Percentiles rank a stretch among this genome's conserved stretches.
These are phyloP conservation scores for Iselma pallidipennis DNA, from an alignment of 2,888 invertebrate species.

Conservation along the genomic window DNA sequence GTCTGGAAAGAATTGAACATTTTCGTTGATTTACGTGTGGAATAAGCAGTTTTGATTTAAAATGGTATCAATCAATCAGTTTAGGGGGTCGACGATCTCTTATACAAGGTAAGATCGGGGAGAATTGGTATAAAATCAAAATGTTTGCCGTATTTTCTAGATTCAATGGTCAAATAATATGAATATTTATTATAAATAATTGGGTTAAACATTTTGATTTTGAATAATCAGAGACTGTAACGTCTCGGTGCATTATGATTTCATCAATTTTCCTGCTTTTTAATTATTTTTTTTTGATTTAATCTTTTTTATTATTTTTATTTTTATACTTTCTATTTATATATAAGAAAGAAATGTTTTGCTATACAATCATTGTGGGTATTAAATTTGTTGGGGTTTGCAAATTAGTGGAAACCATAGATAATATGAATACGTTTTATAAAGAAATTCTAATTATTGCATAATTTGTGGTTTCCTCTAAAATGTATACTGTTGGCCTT, in stretches of 20 bases:
- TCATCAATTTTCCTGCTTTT: constrained; percentile 40
- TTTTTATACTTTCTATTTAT: constrained; percentile 25
- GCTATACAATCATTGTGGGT: constrained; percentile 51
- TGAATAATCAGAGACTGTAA: constrained; percentile 48
- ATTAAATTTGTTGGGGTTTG: constrained; percentile 47
- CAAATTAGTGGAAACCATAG: constrained; percentile 38
- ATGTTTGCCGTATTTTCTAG: constrained; percentile 38
- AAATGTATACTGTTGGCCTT: constrained; percentile 55
- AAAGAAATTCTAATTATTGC: constrained; percentile 12
- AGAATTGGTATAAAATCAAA: constrained; percentile 50
- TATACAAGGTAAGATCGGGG: constrained; percentile 55
- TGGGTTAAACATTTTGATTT: constrained; percentile 47
- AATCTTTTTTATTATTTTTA: constrained; percentile 40
- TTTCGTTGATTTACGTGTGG: too few species aligned
- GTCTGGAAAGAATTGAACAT: too few species aligned
- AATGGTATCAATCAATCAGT: neutral
- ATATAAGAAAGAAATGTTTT: constrained; percentile 39
- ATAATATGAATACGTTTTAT: constrained; percentile 29
- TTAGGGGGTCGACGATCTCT: neutral
- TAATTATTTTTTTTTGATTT: constrained; percentile 30
- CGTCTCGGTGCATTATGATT: constrained; percentile 49
- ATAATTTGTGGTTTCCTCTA: constrained; percentile 38
- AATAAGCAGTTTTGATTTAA: too few species aligned
- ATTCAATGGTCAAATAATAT: constrained; percentile 3
- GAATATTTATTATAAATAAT: neutral